Base-by-base conservation (phyloP, 2,888 invertebrate species). In the Caenorhabditis sulstoni region DNA sequence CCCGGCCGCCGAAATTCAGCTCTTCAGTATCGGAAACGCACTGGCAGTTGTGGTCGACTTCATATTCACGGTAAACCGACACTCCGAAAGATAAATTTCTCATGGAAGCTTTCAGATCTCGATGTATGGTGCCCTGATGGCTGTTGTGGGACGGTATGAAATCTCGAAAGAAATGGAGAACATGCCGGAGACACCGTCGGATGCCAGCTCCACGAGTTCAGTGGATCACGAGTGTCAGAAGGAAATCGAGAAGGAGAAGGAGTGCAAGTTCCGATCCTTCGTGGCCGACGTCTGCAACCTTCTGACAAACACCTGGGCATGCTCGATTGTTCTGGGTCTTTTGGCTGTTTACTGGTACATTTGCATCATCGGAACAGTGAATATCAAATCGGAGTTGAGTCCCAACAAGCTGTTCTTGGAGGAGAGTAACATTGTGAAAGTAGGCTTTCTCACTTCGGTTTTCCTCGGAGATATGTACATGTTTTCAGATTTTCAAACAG, bases 21-120 rank as follows among this genome's bases (percentile, higher is more conserved):
- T 89, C 18, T 89, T 89, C 74, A 86, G 86, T 45, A 87, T 89
- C 29, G 89, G 89, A 52, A 89, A 89, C 58, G 87, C 87, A 11
- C 35, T 86, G 14, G 89, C 89, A 11, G 88, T 89, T 5, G 65
- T 76, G 4, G 49, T 84, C 5, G 88, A 87, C 39, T 89, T 87
- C 62, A 58, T 89, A 18, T 89, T 87, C 64, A 83, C 83, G 55
- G 85, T 85, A 50, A 44, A 61, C 11, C 11, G n/a, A 20, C 3
- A 23, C 11, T 39, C 39, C 23, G 8, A 14, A 55, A 7, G 29
- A n/a, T n/a, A n/a, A 3, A 29, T 29, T 29, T 7, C 12, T 16
- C 11, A 22, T 12, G 0, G n/a, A 57, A 61, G 20, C 9, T 57
- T 84, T 45, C 35, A 87, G 89, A 82, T 88, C 66, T 86, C 88